phyloP scores from a whole-genome alignment of 2,888 invertebrate species.

The Prosapia bicincta region DNA sequence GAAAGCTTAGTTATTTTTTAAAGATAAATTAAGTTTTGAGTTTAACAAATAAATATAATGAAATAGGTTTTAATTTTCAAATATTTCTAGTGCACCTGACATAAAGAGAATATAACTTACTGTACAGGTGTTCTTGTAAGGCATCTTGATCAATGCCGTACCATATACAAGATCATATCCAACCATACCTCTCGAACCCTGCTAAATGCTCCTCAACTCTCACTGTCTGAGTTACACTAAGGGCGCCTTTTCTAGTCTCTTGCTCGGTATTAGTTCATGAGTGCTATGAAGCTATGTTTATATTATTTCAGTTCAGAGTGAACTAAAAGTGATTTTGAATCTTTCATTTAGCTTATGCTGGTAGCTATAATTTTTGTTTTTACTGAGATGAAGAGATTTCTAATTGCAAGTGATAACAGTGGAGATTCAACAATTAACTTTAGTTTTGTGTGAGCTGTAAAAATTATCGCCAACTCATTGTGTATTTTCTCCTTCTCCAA shows the following conservation, averaged over 20 bases:
- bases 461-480: not conserved
- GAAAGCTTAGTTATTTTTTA: too few relatives aligned
- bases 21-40: too few relatives aligned
- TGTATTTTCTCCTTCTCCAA: not conserved
- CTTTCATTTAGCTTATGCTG: not conserved
- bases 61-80: too few relatives aligned
- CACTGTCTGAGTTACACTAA: not conserved
- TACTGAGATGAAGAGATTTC: not conserved
- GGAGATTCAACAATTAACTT: not conserved
- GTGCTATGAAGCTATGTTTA: not conserved
- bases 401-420: not conserved
- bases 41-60: too few relatives aligned
- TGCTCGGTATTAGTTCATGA: not conserved
- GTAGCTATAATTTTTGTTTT: not conserved
- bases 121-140: too few relatives aligned
- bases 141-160: too few relatives aligned
- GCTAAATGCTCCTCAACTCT: not conserved
- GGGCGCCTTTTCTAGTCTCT: not conserved
- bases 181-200: not conserved
- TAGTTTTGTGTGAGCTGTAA: not conserved
- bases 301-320: not conserved
- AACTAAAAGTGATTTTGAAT: not conserved
- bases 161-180: too few relatives aligned
- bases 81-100: too few relatives aligned
- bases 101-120: too few relatives aligned